Conservation (phyloP, 2,888 invertebrate species). For the Hofmannophila pseudospretella region DNA sequence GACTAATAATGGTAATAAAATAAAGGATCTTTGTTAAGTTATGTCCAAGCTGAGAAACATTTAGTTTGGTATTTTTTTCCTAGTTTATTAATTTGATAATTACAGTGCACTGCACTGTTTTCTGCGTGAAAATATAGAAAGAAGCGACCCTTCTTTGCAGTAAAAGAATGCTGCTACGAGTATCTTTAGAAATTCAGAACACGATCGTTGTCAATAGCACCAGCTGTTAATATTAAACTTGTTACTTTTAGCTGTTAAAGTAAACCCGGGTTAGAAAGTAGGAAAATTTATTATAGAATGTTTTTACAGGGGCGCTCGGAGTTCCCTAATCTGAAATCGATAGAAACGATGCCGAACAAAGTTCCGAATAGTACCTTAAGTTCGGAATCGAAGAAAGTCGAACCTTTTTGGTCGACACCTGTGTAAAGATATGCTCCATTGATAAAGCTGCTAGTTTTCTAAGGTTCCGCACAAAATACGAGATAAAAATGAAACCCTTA, state of each 20-base stretch:
- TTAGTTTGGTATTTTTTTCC: no score
- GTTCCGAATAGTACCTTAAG: constrained; percentile 70
- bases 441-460: constrained; percentile 51
- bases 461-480: constrained; percentile 38
- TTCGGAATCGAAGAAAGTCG: constrained; percentile 63
- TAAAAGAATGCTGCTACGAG: no score
- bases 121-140: no score
- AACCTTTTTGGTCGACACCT: constrained; percentile 62
- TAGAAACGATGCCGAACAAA: constrained; percentile 65
- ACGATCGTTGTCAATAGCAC: background rate
- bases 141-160: no score
- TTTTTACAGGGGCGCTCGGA: constrained; percentile 65
- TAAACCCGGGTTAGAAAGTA: constrained; percentile 20
- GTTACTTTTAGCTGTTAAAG: constrained; percentile 9
- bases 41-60: no score
- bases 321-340: constrained; percentile 77
- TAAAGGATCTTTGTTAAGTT: no score
- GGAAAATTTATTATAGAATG: constrained; percentile 66
- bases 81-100: no score
- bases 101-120: no score
- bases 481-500: constrained; percentile 48
- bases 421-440: constrained; percentile 57
- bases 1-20: no score
- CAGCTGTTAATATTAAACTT: constrained; percentile 2
- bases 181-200: no score